Evolutionary conservation across 2,888 invertebrate genomes (phyloP).

Genomic region (Mythimna lalbum): DNA sequence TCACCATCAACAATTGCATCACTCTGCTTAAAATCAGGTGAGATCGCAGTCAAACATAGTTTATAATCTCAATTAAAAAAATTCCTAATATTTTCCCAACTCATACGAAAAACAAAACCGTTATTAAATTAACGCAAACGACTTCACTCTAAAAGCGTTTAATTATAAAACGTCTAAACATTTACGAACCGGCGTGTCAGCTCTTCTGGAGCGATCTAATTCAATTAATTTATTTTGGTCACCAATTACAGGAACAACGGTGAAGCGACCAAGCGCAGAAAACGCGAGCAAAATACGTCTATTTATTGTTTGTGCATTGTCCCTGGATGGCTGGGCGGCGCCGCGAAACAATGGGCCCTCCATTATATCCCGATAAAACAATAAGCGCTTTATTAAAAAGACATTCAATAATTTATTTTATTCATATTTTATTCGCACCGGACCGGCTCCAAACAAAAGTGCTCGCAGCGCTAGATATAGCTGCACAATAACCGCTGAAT

Average conservation of each 20-base stretch:
- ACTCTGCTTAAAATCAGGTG: no score
- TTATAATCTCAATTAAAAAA: no score
- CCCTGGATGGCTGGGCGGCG: constrained; percentile 83
- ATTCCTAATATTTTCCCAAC: constrained; percentile 23
- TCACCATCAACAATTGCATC: no score
- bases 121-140: constrained; percentile 74
- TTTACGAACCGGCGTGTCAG: constrained; percentile 82
- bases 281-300: constrained; percentile 87
- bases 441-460: constrained; percentile 81
- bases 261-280: constrained; percentile 86
- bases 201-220: constrained; percentile 84
- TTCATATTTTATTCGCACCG: constrained; percentile 87
- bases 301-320: constrained; percentile 89
- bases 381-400: constrained; percentile 90
- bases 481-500: constrained; percentile 56
- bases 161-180: constrained; percentile 83
- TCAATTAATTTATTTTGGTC: constrained; percentile 88
- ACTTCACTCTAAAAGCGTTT: constrained; percentile 76
- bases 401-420: constrained; percentile 90
- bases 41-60: no score
- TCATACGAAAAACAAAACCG: constrained; percentile 68
- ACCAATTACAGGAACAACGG: constrained; percentile 87
- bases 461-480: constrained; percentile 71
- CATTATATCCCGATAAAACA: constrained; percentile 89
- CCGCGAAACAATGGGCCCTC: constrained; percentile 79